Percentiles rank a stretch among this genome's conserved stretches.
Conservation (phyloP, 2,888 invertebrate genomes). For the Hedychridium roseum region DNA sequence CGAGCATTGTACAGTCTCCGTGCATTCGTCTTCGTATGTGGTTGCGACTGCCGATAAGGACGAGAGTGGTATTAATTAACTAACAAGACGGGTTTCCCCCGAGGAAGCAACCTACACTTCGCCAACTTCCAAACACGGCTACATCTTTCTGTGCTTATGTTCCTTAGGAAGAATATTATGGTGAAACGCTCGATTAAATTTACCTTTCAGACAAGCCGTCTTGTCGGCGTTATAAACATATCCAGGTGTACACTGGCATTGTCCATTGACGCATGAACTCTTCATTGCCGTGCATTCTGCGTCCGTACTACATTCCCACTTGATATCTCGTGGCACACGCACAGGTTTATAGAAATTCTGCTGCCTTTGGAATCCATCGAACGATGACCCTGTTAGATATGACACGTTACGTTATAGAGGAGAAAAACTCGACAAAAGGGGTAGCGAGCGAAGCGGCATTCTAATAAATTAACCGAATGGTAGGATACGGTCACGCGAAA, state of each 20-base stretch:
- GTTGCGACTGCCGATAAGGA: slow-evolving; percentile 32
- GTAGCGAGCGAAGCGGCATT: too few species aligned
- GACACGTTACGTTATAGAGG: too few species aligned
- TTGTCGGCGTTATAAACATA: slow-evolving; percentile 32
- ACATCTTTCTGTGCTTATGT: too few species aligned
- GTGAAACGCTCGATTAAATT: too few species aligned
- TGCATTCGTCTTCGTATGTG: slow-evolving; percentile 35
- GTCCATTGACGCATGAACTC: slow-evolving; percentile 32
- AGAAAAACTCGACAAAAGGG: too few species aligned
- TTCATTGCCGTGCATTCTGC: slow-evolving; percentile 28
- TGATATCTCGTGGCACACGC: not conserved
- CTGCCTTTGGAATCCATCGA: too few species aligned
- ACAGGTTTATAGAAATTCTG: slow-evolving; percentile 1
- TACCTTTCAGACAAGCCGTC: slow-evolving; percentile 45
- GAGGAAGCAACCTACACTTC: too few species aligned
- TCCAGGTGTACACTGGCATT: slow-evolving; percentile 36
- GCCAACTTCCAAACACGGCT: too few species aligned
- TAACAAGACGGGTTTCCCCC: too few species aligned
- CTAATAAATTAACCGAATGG: not conserved
- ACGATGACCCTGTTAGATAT: too few species aligned
- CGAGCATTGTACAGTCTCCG: slow-evolving; percentile 46
- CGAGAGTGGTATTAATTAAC: slow-evolving; percentile 2
- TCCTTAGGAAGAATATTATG: too few species aligned
- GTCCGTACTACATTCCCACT: slow-evolving; percentile 26
- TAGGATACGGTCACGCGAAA: not conserved